Percentiles rank a stretch among this genome's conserved stretches.
phyloP scores from a whole-genome alignment of 2,113 vertebrate genomes.

The Calidris pugnax region DNA sequence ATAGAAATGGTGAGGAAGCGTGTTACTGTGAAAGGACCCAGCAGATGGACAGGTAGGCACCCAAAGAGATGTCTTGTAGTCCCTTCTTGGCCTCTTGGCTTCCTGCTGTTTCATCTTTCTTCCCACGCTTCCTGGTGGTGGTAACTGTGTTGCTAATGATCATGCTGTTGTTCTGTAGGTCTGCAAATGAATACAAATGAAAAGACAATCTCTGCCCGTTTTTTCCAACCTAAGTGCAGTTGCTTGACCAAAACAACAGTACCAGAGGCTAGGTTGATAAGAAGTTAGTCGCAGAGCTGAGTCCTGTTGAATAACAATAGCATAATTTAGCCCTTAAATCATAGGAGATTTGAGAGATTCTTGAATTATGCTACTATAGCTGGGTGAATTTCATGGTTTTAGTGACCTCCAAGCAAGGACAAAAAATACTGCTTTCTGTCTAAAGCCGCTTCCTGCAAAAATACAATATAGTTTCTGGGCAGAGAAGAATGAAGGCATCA shows the following conservation, averaged over 20 bases:
- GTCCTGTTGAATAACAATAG: not conserved
- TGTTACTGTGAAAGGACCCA: not conserved
- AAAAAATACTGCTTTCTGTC: not conserved
- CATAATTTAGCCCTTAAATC: not conserved
- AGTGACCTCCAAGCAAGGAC: slow-evolving; percentile 24
- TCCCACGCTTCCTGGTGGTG: not conserved
- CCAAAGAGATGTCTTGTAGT: not conserved
- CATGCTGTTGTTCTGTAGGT: not conserved
- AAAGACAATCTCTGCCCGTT: not conserved
- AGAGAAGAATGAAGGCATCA: not conserved
- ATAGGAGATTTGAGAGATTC: not conserved
- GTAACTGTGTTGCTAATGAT: not conserved
- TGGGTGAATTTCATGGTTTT: slow-evolving; percentile 28
- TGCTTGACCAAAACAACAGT: not conserved
- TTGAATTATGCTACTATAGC: not conserved
- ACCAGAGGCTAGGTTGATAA: not conserved
- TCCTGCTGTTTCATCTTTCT: not conserved
- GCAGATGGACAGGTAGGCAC: not conserved
- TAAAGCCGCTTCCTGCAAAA: slow-evolving; percentile 1
- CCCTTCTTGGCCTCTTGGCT: not conserved
- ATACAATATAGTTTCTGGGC: slow-evolving; percentile 16
- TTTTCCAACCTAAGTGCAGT: not conserved
- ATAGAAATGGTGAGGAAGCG: not conserved
- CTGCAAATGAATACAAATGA: not conserved
- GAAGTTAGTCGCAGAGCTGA: not conserved